Percentiles rank a stretch among this genome's conserved stretches.
phyloP scores from a whole-genome alignment of 2,797 vertebrate genomes.

The Diplodus sargus region DNA sequence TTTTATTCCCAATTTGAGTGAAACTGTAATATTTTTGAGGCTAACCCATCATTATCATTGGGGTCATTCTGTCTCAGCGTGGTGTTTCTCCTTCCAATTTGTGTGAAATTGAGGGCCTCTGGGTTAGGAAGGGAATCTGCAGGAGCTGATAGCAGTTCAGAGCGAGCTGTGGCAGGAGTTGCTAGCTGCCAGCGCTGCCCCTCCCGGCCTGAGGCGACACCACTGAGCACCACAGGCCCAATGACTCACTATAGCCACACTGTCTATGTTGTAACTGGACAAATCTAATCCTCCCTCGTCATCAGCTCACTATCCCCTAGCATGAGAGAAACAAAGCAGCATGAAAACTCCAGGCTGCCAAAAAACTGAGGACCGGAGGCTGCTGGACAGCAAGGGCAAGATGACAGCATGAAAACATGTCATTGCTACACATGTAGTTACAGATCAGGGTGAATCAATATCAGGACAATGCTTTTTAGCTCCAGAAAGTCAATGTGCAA shows the following conservation, averaged over 20 bases:
- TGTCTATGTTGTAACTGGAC: slow-evolving; percentile 56
- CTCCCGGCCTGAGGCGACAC: slow-evolving; percentile 40
- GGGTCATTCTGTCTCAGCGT: slow-evolving; percentile 67
- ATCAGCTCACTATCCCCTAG: slow-evolving; percentile 44
- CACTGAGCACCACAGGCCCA: slow-evolving; percentile 54
- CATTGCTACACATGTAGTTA: not conserved
- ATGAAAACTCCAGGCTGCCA: slow-evolving; percentile 41
- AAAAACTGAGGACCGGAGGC: slow-evolving; percentile 25
- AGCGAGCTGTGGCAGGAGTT: slow-evolving; percentile 39
- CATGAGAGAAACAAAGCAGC: slow-evolving; percentile 49
- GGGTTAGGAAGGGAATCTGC: slow-evolving; percentile 72
- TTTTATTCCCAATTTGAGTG: slow-evolving; percentile 67
- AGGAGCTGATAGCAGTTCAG: slow-evolving; percentile 65
- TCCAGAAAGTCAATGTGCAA: not conserved
- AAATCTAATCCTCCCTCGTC: slow-evolving; percentile 56
- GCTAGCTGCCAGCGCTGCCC: slow-evolving; percentile 45
- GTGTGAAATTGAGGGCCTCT: slow-evolving; percentile 75
- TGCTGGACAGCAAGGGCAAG: slow-evolving; percentile 21
- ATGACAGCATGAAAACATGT: slow-evolving; percentile 19
- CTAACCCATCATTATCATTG: slow-evolving; percentile 69
- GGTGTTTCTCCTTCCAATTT: slow-evolving; percentile 62
- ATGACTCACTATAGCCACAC: slow-evolving; percentile 55
- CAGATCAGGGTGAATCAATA: slow-evolving; percentile 21
- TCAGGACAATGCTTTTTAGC: slow-evolving; percentile 5
- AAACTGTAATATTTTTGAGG: slow-evolving; percentile 50